Evolutionary conservation across 64 coral and sea anemone genomes (phyloP), one percentile per base, ranked within the genome.

Genomic region (Pachyseris speciosa): DNA sequence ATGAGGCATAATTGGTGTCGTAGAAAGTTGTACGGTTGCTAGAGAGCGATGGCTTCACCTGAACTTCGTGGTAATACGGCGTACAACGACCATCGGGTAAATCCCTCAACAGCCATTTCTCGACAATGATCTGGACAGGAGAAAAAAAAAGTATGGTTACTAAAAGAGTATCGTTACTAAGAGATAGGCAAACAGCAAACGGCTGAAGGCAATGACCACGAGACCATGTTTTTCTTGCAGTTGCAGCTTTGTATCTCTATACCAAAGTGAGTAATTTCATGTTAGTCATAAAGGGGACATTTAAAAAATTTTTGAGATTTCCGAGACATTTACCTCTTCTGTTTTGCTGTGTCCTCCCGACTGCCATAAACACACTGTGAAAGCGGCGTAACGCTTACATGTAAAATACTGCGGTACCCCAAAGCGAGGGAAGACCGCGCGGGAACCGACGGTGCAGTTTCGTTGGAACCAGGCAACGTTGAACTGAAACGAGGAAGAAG

Each of bases 331-430:
- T 71, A 71, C 77, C 53, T 40, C 22, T 8, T 58, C 77, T 8
- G 52, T 81, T 34, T 81, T 81, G 34, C 33, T 81, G 53, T 61
- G 77, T 10, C 77, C 77, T 26, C 77, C 77, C 19, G 77, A 61
- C 30, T 57, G 19, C 77, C 77, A 81, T 1, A 10, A 7, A 27
- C 77, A 81, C 52, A 11, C 34, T 24, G 60, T 81, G 2, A 81
- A 61, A 1, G 77, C 63, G 2, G 51, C 77, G 0, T 36, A 2
- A 8, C 25, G 24, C 22, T 81, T 61, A n/a, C 77, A 81, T 2
- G 77, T 81, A 31, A 81, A 81, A 12, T 81, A 81, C 17, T 17
- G 4, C 0, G 77, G 77, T 2, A 81, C 77, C 12, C 20, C 77
- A 81, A 81, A 81, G 77, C 77, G 53, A 9, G 51, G 51, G 22